Conservation (phyloP, 2,797 vertebrate genomes). For the Pygocentrus nattereri region DNA sequence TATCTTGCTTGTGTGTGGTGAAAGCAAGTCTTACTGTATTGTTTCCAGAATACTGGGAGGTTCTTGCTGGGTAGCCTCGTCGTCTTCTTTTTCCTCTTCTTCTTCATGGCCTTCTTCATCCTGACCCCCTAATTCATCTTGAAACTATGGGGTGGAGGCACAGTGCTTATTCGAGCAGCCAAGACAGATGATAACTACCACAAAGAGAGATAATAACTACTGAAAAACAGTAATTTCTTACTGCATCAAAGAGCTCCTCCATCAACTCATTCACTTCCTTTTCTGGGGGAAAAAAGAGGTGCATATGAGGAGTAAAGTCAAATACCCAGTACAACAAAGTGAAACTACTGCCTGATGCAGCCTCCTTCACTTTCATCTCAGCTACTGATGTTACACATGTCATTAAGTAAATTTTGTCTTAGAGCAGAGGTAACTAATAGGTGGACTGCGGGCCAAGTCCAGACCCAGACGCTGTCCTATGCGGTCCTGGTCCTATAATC, state of each 20-base stretch:
- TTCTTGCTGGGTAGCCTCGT: slow-evolving; percentile 65
- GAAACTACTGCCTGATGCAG: background rate
- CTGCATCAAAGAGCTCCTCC: slow-evolving; percentile 97
- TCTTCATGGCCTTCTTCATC: slow-evolving; percentile 91
- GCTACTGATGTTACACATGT: too few relatives aligned
- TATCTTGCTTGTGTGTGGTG: background rate
- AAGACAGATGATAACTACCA: background rate
- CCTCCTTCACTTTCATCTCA: too few relatives aligned
- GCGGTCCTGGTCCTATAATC: too few relatives aligned
- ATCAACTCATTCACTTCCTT: slow-evolving; percentile 96
- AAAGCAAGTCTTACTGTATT: slow-evolving; percentile 56
- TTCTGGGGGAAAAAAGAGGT: slow-evolving; percentile 75
- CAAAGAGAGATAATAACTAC: background rate
- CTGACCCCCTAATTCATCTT: slow-evolving; percentile 89
- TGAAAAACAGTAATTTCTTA: slow-evolving; percentile 68
- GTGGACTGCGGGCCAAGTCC: too few relatives aligned
- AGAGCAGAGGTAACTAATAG: too few relatives aligned
- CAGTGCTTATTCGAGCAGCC: background rate
- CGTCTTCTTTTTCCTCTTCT: slow-evolving; percentile 82
- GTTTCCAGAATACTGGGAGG: slow-evolving; percentile 75
- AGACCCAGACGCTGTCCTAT: too few relatives aligned
- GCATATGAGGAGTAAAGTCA: background rate
- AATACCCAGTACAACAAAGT: background rate
- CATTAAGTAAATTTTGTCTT: too few relatives aligned
- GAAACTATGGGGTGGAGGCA: slow-evolving; percentile 78